These are phyloP conservation scores for Crotalus viridis DNA, from an alignment of 2,113 vertebrate genomes.

Conservation along the genomic window DNA sequence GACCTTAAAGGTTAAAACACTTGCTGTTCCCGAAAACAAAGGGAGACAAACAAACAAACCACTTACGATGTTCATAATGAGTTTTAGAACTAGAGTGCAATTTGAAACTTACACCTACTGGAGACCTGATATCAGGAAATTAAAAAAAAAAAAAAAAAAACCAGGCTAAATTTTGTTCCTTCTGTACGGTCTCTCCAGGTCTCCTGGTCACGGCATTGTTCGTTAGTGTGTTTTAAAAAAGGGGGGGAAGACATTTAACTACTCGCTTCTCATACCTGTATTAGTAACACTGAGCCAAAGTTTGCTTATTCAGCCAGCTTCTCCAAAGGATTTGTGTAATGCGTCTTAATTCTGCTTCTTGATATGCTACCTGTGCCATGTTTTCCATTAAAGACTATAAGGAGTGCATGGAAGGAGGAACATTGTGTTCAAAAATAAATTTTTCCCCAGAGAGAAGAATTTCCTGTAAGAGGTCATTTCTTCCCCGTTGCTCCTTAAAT, in stretches of 20 bases:
- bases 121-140: neutral
- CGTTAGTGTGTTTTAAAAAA: neutral
- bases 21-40: neutral
- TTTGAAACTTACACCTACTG: neutral
- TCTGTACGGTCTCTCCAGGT: neutral
- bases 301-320: neutral
- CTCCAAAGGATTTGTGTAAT: neutral
- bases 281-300: neutral
- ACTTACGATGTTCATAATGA: neutral
- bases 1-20: neutral
- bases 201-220: neutral
- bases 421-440: neutral
- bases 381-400: neutral
- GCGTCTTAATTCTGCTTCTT: neutral
- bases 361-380: neutral
- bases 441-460: neutral
- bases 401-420: neutral
- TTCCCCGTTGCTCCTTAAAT: neutral
- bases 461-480: neutral
- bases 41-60: neutral
- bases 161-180: neutral
- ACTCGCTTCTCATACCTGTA: neutral
- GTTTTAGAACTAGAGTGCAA: neutral
- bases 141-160: neutral
- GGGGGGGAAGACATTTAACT: neutral